A percentile compares a stretch with the other conserved stretches of the same genome.
These are phyloP conservation scores for Mythimna albipuncta DNA, from an alignment of 2,888 invertebrate species.

Conservation along the genomic window DNA sequence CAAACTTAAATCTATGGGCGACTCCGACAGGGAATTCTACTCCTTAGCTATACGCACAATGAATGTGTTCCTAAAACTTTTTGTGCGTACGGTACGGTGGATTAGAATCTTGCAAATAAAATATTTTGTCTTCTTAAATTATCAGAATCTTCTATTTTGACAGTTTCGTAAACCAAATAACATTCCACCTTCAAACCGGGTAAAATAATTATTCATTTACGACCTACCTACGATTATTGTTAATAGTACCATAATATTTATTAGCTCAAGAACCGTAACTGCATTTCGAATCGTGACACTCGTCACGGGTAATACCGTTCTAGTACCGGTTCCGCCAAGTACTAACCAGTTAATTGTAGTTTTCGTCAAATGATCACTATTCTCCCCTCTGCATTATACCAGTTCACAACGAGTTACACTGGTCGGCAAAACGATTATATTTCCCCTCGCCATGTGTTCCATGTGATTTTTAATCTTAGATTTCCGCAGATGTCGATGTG, in stretches of 20 bases:
- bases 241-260: background rate
- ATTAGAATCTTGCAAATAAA: too few species aligned
- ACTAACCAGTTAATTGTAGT: constrained; percentile 64
- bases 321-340: constrained; percentile 15
- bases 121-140: too few species aligned
- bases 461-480: constrained; percentile 63
- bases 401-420: constrained; percentile 66
- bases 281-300: constrained; percentile 6
- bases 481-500: constrained; percentile 60
- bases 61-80: too few species aligned
- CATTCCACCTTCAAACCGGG: background rate
- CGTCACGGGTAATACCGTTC: constrained; percentile 28
- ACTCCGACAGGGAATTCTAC: too few species aligned
- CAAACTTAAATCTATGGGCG: too few species aligned
- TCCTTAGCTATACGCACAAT: too few species aligned
- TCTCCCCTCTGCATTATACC: constrained; percentile 62
- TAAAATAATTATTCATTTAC: background rate
- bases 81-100: too few species aligned
- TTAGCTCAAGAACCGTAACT: constrained; percentile 1
- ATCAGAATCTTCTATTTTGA: background rate
- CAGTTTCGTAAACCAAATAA: background rate
- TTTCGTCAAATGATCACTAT: constrained; percentile 70
- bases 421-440: constrained; percentile 71
- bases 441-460: constrained; percentile 66
- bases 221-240: too few species aligned